Percentiles rank a stretch among this genome's conserved stretches.
Conservation (phyloP, 2,888 invertebrate genomes). For the Xanthorhoe spadicearia region DNA sequence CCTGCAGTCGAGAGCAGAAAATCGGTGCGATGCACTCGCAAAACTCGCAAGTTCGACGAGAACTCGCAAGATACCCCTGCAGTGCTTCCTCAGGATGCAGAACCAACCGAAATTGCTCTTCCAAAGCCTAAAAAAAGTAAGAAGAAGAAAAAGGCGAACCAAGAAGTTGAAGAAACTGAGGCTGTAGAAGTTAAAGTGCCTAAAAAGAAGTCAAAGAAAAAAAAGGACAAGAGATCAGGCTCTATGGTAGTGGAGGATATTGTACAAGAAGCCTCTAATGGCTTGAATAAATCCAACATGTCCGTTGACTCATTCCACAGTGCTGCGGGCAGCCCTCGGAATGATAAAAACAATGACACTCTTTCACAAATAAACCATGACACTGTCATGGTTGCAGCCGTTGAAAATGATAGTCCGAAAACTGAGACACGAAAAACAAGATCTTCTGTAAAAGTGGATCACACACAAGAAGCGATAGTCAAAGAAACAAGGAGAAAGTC, state of each 20-base stretch:
- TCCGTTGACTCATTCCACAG: slow-evolving; percentile 74
- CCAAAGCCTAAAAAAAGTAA: slow-evolving; percentile 52
- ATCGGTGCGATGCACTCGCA: slow-evolving; percentile 54
- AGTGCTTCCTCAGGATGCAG: slow-evolving; percentile 36
- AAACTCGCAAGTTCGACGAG: slow-evolving; percentile 53
- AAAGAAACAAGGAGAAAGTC: slow-evolving; percentile 28
- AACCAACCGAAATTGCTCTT: slow-evolving; percentile 30
- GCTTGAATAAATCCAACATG: slow-evolving; percentile 52
- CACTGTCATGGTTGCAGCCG: slow-evolving; percentile 1
- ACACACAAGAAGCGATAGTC: slow-evolving; percentile 7
- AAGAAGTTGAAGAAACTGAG: slow-evolving; percentile 31
- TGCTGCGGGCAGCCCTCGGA: slow-evolving; percentile 69
- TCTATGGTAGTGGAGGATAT: slow-evolving; percentile 48
- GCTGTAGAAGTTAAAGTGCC: slow-evolving; percentile 23
- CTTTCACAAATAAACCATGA: slow-evolving; percentile 5
- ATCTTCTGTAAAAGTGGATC: slow-evolving; percentile 29
- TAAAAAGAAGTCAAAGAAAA: slow-evolving; percentile 59
- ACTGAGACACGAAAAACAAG: slow-evolving; percentile 33
- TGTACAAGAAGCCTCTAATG: slow-evolving; percentile 32
- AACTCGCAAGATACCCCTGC: slow-evolving; percentile 41
- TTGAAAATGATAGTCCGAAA: slow-evolving; percentile 22
- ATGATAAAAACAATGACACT: slow-evolving; percentile 17
- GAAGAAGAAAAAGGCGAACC: slow-evolving; percentile 44
- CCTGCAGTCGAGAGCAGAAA: slow-evolving; percentile 42
- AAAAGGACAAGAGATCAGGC: slow-evolving; percentile 51